A percentile compares a stretch with the other conserved stretches of the same genome.
phyloP scores from a whole-genome alignment of 2,888 invertebrate genomes.

The Ectropis crepuscularia region DNA sequence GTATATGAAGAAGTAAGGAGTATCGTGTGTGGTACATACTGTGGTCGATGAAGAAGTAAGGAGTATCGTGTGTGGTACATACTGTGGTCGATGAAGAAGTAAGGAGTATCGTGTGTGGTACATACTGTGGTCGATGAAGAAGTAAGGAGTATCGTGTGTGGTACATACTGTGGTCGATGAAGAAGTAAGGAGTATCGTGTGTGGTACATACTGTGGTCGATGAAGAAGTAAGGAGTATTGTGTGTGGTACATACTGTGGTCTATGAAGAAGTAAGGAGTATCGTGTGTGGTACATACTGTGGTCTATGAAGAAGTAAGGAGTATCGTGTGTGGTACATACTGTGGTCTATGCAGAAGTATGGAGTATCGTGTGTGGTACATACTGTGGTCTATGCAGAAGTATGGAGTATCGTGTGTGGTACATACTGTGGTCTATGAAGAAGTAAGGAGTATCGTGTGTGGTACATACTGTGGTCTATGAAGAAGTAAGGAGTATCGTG shows the following conservation, averaged over 20 bases:
- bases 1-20: conserved; percentile 95
- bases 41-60: conserved; percentile 98
- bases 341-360: conserved; percentile 98
- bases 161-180: conserved; percentile 97
- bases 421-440: conserved; percentile 99
- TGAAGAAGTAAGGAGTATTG: conserved; percentile 89
- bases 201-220: conserved; percentile 95
- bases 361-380: conserved; percentile 58
- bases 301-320: conserved; percentile 96
- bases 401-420: neutral
- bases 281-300: conserved; percentile 87
- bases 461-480: conserved; percentile 96
- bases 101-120: conserved; percentile 29
- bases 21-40: conserved; percentile 85
- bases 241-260: conserved; percentile 91
- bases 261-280: conserved; percentile 93
- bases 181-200: conserved; percentile 85
- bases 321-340: conserved; percentile 81
- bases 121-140: conserved; percentile 99
- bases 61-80: conserved; percentile 60
- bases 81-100: conserved; percentile 99
- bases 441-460: conserved; percentile 76
- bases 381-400: conserved; percentile 99
- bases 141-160: conserved; percentile 60
- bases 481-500: conserved; percentile 87